A percentile compares a stretch with the other conserved stretches of the same genome.
These are phyloP conservation scores for Calephelis nemesis DNA, from an alignment of 1,140 invertebrate species.

Conservation along the genomic window DNA sequence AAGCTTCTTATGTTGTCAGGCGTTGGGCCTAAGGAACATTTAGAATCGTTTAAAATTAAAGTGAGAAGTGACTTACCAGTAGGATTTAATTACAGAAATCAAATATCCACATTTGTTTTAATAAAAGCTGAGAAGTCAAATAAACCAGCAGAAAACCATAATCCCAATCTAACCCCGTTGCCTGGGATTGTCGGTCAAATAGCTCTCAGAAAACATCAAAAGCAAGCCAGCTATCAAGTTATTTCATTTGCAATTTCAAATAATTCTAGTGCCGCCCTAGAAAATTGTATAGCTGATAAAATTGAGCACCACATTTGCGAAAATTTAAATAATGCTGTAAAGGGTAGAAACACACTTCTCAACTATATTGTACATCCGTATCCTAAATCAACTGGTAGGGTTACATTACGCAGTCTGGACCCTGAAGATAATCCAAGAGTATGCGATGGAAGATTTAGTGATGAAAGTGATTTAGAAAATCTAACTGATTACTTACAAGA, in stretches of 20 bases:
- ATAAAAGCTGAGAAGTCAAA: slow-evolving; percentile 77
- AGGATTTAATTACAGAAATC: slow-evolving; percentile 86
- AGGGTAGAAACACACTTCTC: slow-evolving; percentile 30
- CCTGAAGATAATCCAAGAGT: slow-evolving; percentile 28
- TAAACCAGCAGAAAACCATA: slow-evolving; percentile 46
- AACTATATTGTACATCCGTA: slow-evolving; percentile 20
- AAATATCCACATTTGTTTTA: slow-evolving; percentile 84
- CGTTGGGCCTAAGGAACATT: slow-evolving; percentile 82
- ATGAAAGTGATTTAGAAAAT: slow-evolving; percentile 30
- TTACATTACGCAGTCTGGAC: slow-evolving; percentile 31
- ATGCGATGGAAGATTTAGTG: slow-evolving; percentile 24
- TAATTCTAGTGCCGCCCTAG: too few relatives aligned
- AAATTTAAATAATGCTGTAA: slow-evolving; percentile 25
- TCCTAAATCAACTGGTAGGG: slow-evolving; percentile 36
- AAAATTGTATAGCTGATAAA: slow-evolving; percentile 17
- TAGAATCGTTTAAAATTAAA: slow-evolving; percentile 79
- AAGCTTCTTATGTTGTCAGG: slow-evolving; percentile 85
- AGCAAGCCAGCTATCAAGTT: slow-evolving; percentile 31
- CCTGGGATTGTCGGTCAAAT: slow-evolving; percentile 87
- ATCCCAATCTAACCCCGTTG: slow-evolving; percentile 85
- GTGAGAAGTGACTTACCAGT: slow-evolving; percentile 83
- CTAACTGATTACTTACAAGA: slow-evolving; percentile 20
- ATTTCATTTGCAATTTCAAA: slow-evolving; percentile 22
- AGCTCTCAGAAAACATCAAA: slow-evolving; percentile 71
- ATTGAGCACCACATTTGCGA: slow-evolving; percentile 27